A percentile compares a stretch with the other conserved stretches of the same genome.
These are phyloP conservation scores for Cheilosia pagana DNA, from an alignment of 2,888 invertebrate species.

Conservation along the genomic window DNA sequence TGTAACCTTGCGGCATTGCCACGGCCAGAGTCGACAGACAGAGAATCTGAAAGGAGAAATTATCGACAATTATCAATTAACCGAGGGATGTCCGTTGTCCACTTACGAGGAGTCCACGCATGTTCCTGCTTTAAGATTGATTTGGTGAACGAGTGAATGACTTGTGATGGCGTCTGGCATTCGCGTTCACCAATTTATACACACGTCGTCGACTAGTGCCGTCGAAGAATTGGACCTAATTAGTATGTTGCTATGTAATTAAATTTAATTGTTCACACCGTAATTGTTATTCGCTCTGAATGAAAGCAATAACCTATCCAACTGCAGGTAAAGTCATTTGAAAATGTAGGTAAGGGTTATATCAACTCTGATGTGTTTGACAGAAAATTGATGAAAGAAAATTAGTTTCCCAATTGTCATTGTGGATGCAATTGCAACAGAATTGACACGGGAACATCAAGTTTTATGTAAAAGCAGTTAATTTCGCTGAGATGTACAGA, in stretches of 20 bases:
- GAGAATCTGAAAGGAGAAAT: slow-evolving; percentile 56
- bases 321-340: too few species aligned
- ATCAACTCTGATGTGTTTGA: too few species aligned
- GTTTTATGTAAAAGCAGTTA: too few species aligned
- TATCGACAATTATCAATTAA: background rate
- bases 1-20: slow-evolving; percentile 75
- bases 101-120: slow-evolving; percentile 77
- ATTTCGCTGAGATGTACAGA: too few species aligned
- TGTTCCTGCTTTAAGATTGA: slow-evolving; percentile 72
- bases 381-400: too few species aligned
- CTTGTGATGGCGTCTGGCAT: slow-evolving; percentile 53
- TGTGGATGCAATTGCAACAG: too few species aligned
- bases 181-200: slow-evolving; percentile 44
- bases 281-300: slow-evolving; percentile 16
- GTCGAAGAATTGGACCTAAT: slow-evolving; percentile 24
- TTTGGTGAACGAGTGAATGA: slow-evolving; percentile 77
- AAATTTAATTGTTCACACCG: slow-evolving; percentile 38
- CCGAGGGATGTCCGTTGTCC: too few species aligned
- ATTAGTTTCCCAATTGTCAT: too few species aligned
- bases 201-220: background rate
- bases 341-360: too few species aligned
- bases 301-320: background rate
- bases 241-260: slow-evolving; percentile 29
- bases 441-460: too few species aligned
- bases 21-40: slow-evolving; percentile 67